These are phyloP conservation scores for Crypturellus tataupa DNA, from an alignment of 2,797 vertebrate genomes.

Conservation along the genomic window DNA sequence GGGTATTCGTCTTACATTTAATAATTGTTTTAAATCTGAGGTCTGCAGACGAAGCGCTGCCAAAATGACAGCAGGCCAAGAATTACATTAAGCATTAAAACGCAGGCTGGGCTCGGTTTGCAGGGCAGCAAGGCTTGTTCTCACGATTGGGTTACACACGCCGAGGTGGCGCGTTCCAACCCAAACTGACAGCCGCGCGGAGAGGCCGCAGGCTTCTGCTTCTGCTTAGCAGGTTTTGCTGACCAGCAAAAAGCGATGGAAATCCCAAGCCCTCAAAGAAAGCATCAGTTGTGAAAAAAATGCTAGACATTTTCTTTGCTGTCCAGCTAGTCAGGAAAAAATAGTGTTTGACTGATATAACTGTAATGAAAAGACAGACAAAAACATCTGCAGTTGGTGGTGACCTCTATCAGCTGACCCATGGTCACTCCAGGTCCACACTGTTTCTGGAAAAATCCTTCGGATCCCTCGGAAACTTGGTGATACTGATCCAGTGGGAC, in stretches of 20 bases:
- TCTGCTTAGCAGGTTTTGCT: slow-evolving; percentile 53
- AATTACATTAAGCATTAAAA: slow-evolving; percentile 2
- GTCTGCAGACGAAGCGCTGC: slow-evolving; percentile 1
- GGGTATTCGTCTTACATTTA: background rate
- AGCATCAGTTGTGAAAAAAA: background rate
- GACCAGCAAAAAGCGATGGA: background rate
- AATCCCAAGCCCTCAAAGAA: slow-evolving; percentile 9
- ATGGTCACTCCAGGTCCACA: background rate
- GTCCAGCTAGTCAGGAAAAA: background rate
- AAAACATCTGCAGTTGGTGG: background rate
- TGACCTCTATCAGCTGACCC: background rate
- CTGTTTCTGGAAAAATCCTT: background rate
- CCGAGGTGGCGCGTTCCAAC: background rate
- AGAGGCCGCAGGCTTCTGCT: background rate
- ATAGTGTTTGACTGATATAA: background rate
- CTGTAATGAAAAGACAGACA: background rate
- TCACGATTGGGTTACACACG: background rate
- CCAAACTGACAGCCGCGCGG: background rate
- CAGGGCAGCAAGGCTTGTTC: background rate
- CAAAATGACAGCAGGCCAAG: slow-evolving; percentile 36
- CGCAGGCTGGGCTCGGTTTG: background rate
- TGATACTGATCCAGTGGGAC: no score
- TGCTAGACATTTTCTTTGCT: background rate
- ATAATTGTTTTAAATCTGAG: slow-evolving; percentile 32
- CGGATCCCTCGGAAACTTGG: background rate